Evolutionary conservation across 2,888 invertebrate species (phyloP).

Genomic region (Platypus cylindrus): DNA sequence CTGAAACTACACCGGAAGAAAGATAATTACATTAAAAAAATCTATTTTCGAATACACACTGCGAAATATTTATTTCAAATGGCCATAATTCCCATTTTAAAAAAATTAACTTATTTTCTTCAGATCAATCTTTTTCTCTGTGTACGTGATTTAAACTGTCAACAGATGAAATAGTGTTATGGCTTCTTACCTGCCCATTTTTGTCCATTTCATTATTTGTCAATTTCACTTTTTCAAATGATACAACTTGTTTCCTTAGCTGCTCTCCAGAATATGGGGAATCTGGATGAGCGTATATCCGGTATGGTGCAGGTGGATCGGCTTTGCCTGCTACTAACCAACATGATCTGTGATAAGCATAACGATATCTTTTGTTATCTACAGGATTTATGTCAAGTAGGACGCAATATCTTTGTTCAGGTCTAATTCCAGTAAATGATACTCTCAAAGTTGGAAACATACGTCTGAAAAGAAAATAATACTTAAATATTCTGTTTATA

Average conservation of each 20-base stretch:
- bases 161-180: too few species aligned
- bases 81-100: too few species aligned
- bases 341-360: conserved; percentile 71
- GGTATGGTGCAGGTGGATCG: conserved; percentile 58
- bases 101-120: too few species aligned
- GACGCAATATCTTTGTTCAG: conserved; percentile 57
- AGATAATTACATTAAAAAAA: too few species aligned
- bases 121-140: too few species aligned
- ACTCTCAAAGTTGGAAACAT: conserved; percentile 74
- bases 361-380: conserved; percentile 65
- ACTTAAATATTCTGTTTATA: too few species aligned
- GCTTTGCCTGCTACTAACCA: conserved; percentile 77
- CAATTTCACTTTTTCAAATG: conserved; percentile 73
- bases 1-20: too few species aligned
- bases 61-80: too few species aligned
- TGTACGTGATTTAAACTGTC: too few species aligned
- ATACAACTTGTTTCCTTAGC: conserved; percentile 63
- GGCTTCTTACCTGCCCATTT: conserved; percentile 58
- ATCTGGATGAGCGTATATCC: conserved; percentile 68
- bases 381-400: conserved; percentile 70
- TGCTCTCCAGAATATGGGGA: conserved; percentile 70
- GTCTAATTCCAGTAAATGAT: conserved; percentile 55
- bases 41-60: too few species aligned
- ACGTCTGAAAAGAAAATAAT: conserved; percentile 43
- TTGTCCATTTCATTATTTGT: conserved; percentile 76